Evolutionary conservation across 1,140 invertebrate species (phyloP).

Genomic region (Neocloeon triangulifer): DNA sequence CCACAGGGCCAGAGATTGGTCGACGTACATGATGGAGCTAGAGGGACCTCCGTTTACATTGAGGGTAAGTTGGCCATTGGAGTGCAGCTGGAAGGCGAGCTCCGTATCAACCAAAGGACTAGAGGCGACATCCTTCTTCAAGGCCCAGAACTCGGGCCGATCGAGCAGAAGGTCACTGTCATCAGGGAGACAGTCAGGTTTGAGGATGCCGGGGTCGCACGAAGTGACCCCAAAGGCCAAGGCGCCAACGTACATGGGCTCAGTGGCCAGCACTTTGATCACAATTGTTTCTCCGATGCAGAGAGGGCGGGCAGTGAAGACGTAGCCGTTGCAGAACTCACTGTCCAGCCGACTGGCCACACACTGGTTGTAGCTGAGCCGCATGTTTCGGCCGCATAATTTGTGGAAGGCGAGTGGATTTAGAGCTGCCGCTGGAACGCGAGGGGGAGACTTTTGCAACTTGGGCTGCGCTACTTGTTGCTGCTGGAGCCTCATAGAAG

Average conservation of each 20-base stretch:
- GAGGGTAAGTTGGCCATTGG: too few species aligned
- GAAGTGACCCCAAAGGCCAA: conserved; percentile 82
- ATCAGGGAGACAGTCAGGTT: conserved; percentile 59
- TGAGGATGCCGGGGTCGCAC: conserved; percentile 61
- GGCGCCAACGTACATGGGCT: conserved; percentile 66
- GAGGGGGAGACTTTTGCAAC: conserved; percentile 7
- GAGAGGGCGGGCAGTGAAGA: conserved; percentile 70
- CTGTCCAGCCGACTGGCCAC: conserved; percentile 57
- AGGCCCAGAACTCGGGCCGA: conserved; percentile 92
- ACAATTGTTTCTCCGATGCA: conserved; percentile 67
- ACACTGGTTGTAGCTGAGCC: conserved; percentile 52
- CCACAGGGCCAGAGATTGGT: conserved; percentile 73
- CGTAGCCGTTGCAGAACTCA: conserved; percentile 86
- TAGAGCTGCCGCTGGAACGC: conserved; percentile 25
- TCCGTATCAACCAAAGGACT: conserved; percentile 68
- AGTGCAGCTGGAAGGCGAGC: conserved; percentile 65
- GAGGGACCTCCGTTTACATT: conserved; percentile 62
- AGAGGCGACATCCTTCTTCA: conserved; percentile 76
- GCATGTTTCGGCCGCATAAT: conserved; percentile 61
- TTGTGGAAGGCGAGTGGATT: conserved; percentile 46
- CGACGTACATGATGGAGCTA: conserved; percentile 79
- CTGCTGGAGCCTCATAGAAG: conserved; percentile 24
- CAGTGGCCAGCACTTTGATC: conserved; percentile 55
- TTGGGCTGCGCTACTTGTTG: conserved; percentile 6
- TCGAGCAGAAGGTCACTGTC: conserved; percentile 82